phyloP scores from a whole-genome alignment of 2,113 vertebrate genomes.

The Syngnathus scovelli region DNA sequence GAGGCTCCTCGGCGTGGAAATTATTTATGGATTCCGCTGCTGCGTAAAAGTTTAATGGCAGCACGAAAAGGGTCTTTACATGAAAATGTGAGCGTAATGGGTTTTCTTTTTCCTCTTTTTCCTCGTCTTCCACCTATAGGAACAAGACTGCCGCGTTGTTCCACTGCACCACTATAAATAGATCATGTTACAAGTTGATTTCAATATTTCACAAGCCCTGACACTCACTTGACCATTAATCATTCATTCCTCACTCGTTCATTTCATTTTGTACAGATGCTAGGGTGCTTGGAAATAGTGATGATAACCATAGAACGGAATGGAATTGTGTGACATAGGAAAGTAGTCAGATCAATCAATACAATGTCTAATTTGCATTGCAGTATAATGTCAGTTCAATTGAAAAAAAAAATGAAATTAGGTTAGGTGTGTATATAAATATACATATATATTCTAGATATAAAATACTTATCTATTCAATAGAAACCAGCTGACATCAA shows the following conservation, averaged over 20 bases:
- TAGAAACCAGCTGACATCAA: too few species aligned
- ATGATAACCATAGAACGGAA: too few species aligned
- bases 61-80: conserved; percentile 51
- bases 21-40: conserved; percentile 54
- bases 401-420: too few species aligned
- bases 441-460: too few species aligned
- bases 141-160: conserved; percentile 32
- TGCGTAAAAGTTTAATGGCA: conserved; percentile 55
- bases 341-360: too few species aligned
- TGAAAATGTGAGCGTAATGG: conserved; percentile 52
- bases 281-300: too few species aligned
- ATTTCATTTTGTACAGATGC: conserved; percentile 24
- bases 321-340: too few species aligned
- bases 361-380: too few species aligned
- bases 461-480: too few species aligned
- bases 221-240: conserved; percentile 62
- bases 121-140: conserved; percentile 37
- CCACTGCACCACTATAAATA: conserved; percentile 62
- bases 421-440: too few species aligned
- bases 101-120: conserved; percentile 10
- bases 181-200: conserved; percentile 63
- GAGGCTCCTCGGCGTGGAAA: conserved; percentile 39
- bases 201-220: conserved; percentile 59
- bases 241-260: conserved; percentile 51
- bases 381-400: too few species aligned